Base-by-base conservation (phyloP, 2,797 vertebrate genomes). In the Crypturellus tataupa region DNA sequence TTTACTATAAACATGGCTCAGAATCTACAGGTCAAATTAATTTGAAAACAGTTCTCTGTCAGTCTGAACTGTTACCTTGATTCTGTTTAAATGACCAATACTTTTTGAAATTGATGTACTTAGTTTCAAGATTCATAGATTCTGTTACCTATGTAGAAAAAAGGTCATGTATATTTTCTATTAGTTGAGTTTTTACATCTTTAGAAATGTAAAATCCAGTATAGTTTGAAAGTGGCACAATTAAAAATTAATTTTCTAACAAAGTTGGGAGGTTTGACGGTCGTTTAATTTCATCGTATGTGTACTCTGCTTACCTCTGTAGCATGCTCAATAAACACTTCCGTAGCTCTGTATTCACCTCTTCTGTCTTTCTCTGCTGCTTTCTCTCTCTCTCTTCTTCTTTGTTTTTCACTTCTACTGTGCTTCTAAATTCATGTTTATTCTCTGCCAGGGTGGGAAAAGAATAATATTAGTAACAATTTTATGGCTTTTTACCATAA, bases 281-380 rank as follows among this genome's bases (percentile, higher is more conserved):
- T 98, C 98, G 98, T 98, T 98, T 99, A 98, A 98, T 98, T 98
- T 98, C 95, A 97, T 97, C 97, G 97, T 98, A 96, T 97, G 98
- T 98, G 98, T 98, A 98, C 97, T 98, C 98, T 98, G 98, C 98
- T 98, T 99, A 98, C 98, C 97, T 98, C 98, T 99, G 99, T 99
- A 99, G 99, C 99, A 99, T 99, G 99, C 98, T 98, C 98, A 99
- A 99, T 99, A 99, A 99, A 99, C 98, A 98, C 98, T 99, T 99
- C 98, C 98, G 98, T 98, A 99, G 98, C 98, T 98, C 98, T 98
- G 97, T 98, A 97, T 98, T 98, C 98, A 98, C 98, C 98, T 98
- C 96, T 98, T 98, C 98, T 98, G 98, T 98, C 98, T 98, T 97
- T 98, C 98, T 99, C 98, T 98, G 98, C 98, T 98, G 97, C 98